phyloP scores from a whole-genome alignment of 2,113 vertebrate species.

The Clinocottus analis region DNA sequence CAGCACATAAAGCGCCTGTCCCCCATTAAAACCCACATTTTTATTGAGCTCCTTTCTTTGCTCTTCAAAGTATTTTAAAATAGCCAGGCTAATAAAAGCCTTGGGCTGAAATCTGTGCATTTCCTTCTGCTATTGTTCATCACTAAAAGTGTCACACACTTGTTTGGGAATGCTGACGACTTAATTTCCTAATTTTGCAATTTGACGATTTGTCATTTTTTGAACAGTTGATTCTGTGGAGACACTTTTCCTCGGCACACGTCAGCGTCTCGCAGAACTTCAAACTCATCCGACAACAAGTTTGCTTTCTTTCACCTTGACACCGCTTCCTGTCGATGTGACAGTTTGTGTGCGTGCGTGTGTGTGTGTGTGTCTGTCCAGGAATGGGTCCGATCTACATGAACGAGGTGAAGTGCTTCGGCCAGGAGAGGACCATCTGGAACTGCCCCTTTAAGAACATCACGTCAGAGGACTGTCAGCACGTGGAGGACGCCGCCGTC shows the following conservation, averaged over 20 bases:
- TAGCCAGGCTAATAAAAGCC: not conserved
- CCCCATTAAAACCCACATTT: not conserved
- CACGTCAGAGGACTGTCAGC: slow-evolving; percentile 91
- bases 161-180: too few species aligned
- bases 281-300: not conserved
- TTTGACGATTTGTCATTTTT: not conserved
- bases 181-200: not conserved
- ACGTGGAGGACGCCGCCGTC: slow-evolving; percentile 88
- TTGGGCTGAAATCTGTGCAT: not conserved
- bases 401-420: slow-evolving; percentile 92
- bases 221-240: not conserved
- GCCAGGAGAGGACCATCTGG: slow-evolving; percentile 90
- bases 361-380: slow-evolving; percentile 54
- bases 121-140: not conserved
- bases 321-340: not conserved
- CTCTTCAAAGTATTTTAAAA: not conserved
- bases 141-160: too few species aligned
- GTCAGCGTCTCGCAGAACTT: not conserved
- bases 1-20: not conserved
- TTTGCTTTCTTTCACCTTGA: not conserved
- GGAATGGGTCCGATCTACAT: slow-evolving; percentile 94
- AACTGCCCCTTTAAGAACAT: slow-evolving; percentile 92
- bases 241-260: not conserved
- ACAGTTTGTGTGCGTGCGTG: not conserved
- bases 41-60: not conserved